Base-by-base conservation (phyloP, 2,797 vertebrate species). In the Tadarida brasiliensis region DNA sequence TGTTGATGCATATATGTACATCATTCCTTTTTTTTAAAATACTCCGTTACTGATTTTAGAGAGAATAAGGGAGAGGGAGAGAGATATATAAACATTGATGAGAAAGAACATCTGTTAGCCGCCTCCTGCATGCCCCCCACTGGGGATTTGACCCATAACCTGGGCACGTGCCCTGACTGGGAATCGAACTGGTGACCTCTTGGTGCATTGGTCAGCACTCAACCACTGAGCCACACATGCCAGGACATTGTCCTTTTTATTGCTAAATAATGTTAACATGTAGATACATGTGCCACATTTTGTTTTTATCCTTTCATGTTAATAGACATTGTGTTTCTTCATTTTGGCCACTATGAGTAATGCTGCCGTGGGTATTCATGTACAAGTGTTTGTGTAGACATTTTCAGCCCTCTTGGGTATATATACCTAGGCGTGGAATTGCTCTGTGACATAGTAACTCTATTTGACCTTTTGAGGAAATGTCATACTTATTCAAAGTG, bases 231-330 rank as follows among this genome's bases (percentile, higher is more conserved):
- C 39, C 39, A 44, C 39, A 44, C 39, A 4, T 44, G n/a, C 7
- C 39, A 7, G 39, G 39, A 44, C 39, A 44, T 44, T 7, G 7
- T 44, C 39, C 39, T 44, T 81, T 86, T 73, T 71, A 30, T 87
- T 85, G 57, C 17, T 28, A 92, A 80, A 9, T 33, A 73, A 33
- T 84, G 57, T 15, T n/a, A n/a, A n/a, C 20, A 1, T 82, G 4
- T 82, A 10, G 44, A 16, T 63, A 47, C 1, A 44, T 44, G 39
- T 33, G 28, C 5, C 17, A 35, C 15, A 30, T 70, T 96, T 76
- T 87, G 59, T 87, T 95, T 74, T 95, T 93, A 80, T 47, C 81
- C 51, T 82, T 76, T 74, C 2, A 4, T 63, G 76, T 59, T 76
- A 74, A 44, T 28, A 57, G 26, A 70, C 61, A n/a, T 70, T 39